Evolutionary conservation across 2,113 vertebrate genomes (phyloP).

Genomic region (Platichthys stellatus): DNA sequence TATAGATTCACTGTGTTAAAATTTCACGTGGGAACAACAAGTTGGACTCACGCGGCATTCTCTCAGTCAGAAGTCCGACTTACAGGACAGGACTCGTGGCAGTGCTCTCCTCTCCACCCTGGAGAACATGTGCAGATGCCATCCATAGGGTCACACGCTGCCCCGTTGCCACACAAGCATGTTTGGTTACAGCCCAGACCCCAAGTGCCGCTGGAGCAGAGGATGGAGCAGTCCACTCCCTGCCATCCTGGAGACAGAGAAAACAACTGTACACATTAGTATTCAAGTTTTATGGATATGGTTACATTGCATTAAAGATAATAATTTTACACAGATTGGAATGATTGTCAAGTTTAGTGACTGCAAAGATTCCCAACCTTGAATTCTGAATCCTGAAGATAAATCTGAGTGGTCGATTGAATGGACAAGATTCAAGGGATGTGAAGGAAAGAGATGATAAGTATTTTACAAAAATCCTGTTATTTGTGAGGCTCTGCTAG

Average conservation of each 20-base stretch:
- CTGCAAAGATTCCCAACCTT: no score
- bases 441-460: background rate
- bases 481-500: no score
- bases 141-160: constrained; percentile 88
- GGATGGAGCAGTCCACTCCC: constrained; percentile 91
- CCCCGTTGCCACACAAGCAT: constrained; percentile 89
- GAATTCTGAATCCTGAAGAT: background rate
- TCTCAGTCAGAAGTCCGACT: constrained; percentile 67
- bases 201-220: constrained; percentile 92
- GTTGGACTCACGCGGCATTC: background rate
- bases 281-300: background rate
- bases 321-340: background rate
- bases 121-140: constrained; percentile 91
- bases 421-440: background rate
- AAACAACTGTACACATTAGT: constrained; percentile 1
- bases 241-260: constrained; percentile 88
- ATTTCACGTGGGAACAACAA: constrained; percentile 10
- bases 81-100: constrained; percentile 90
- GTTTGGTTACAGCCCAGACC: constrained; percentile 92
- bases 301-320: background rate
- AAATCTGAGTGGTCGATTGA: background rate
- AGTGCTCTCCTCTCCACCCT: constrained; percentile 91
- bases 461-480: background rate
- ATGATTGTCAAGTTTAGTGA: background rate
- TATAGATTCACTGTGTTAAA: background rate